Evolutionary conservation across 2,888 invertebrate genomes (phyloP), one percentile per base, ranked within the genome.

Genomic region (Drosophila sordidula): DNA sequence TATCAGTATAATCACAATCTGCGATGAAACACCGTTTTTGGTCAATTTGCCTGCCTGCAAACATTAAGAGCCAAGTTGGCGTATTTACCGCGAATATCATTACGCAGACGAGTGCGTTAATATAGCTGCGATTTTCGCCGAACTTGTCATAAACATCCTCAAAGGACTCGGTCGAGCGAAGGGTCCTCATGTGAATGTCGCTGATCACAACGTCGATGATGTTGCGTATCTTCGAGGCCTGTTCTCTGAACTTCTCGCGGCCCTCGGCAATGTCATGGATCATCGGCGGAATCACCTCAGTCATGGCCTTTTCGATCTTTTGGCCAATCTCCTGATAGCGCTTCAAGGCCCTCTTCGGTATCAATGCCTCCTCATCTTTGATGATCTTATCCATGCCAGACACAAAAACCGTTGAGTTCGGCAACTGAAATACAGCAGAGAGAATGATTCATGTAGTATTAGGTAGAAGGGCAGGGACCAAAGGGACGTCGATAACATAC

Each of bases 1-100:
- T 51, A 95, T 94, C 89, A 97, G 93, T 87, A 96, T 95, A 58
- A 95, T 90, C 29, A 96, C 93, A 36, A 97, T 94, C 94, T 93
- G 80, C 14, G 70, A 66, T 14, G 36, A 12, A 68, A 4, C 4
- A 12, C 12, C 1, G 1, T 34, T 11, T 4, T 34, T 11, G 1
- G 1, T 4, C n/a, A n/a, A 34, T 34, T 12, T 12, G 11, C 1
- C 1, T 3, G 32, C 4, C n/a, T n/a, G 2, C 0, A 32, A 3
- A 32, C 11, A 11, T 11, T 11, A 32, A 32, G 11, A 0, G 32
- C 9, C 32, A 32, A 11, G 4, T 34, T 34, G 4, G 1, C 29
- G 14, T 36, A 79, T 66, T 87, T 75, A 96, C 94, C 76, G 96
- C 90, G 49, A 97, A 92, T 67, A 97, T 92, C 66, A 95, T 93